These are phyloP conservation scores for Papilio protenor DNA, from an alignment of 2,888 invertebrate genomes.

Conservation along the genomic window DNA sequence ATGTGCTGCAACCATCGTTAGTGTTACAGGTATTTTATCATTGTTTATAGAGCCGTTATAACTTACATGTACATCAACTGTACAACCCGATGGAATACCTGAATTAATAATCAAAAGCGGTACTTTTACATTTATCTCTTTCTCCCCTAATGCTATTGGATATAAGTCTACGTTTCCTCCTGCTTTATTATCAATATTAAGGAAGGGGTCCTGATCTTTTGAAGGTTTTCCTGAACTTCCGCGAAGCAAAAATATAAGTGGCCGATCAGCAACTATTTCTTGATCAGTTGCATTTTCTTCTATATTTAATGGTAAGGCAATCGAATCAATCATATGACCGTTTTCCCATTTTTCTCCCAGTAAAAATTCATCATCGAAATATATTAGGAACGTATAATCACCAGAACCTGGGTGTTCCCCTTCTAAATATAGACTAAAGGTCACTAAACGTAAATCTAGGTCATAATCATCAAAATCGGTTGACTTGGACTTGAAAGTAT, in stretches of 20 bases:
- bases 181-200: constrained; percentile 67
- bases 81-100: constrained; percentile 59
- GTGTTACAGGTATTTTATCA: constrained; percentile 57
- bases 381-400: constrained; percentile 59
- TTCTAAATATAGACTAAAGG: constrained; percentile 55
- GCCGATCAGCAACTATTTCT: constrained; percentile 59
- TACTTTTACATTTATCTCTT: constrained; percentile 58
- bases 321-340: constrained; percentile 50
- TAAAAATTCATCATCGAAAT: constrained; percentile 63
- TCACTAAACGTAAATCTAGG: constrained; percentile 50
- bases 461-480: constrained; percentile 56
- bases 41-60: constrained; percentile 53
- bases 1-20: constrained; percentile 73
- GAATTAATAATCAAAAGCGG: constrained; percentile 58
- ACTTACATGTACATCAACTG: constrained; percentile 57
- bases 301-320: constrained; percentile 61
- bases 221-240: constrained; percentile 56
- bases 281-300: constrained; percentile 53
- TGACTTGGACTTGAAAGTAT: constrained; percentile 53
- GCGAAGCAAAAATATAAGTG: constrained; percentile 70
- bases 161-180: constrained; percentile 72
- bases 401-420: constrained; percentile 59
- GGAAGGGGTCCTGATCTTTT: constrained; percentile 69
- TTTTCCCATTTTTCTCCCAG: constrained; percentile 64
- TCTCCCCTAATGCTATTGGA: constrained; percentile 70